These are phyloP conservation scores for Drosophila meridiana DNA, from an alignment of 2,888 invertebrate genomes.

Conservation along the genomic window DNA sequence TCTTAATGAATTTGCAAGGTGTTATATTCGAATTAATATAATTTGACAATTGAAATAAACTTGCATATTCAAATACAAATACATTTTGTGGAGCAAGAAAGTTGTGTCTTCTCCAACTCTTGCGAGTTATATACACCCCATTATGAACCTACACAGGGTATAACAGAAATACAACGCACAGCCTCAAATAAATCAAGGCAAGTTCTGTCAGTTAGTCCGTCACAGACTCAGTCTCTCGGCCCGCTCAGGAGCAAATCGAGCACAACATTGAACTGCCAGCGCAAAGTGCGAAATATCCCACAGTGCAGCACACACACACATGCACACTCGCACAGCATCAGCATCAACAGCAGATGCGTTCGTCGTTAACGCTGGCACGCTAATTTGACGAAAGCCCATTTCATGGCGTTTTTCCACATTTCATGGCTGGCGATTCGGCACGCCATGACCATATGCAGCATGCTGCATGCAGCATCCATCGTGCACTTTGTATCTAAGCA, in stretches of 20 bases:
- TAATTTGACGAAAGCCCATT: conserved; percentile 84
- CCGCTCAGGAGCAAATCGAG: conserved; percentile 50
- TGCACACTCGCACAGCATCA: conserved; percentile 14
- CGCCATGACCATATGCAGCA: conserved; percentile 49
- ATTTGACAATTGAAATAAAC: too few relatives aligned
- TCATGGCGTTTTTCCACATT: conserved; percentile 78
- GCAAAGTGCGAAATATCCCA: conserved; percentile 80
- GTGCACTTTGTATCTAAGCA: conserved; percentile 43
- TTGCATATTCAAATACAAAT: too few relatives aligned
- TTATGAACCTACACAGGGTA: conserved; percentile 6
- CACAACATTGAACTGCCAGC: conserved; percentile 56
- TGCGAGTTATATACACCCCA: not conserved
- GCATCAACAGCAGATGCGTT: conserved; percentile 30
- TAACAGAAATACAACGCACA: conserved; percentile 8
- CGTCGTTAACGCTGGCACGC: conserved; percentile 80
- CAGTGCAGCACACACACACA: conserved; percentile 57
- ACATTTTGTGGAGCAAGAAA: too few relatives aligned
- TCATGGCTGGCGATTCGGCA: conserved; percentile 65
- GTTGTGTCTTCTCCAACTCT: too few relatives aligned
- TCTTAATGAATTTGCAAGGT: not conserved
- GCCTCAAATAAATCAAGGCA: conserved; percentile 45
- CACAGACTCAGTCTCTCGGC: conserved; percentile 6
- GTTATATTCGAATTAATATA: too few relatives aligned
- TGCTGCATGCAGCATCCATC: conserved; percentile 16
- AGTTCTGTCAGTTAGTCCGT: conserved; percentile 19